phyloP scores from a whole-genome alignment of 2,797 vertebrate species.

The Champsocephalus gunnari region DNA sequence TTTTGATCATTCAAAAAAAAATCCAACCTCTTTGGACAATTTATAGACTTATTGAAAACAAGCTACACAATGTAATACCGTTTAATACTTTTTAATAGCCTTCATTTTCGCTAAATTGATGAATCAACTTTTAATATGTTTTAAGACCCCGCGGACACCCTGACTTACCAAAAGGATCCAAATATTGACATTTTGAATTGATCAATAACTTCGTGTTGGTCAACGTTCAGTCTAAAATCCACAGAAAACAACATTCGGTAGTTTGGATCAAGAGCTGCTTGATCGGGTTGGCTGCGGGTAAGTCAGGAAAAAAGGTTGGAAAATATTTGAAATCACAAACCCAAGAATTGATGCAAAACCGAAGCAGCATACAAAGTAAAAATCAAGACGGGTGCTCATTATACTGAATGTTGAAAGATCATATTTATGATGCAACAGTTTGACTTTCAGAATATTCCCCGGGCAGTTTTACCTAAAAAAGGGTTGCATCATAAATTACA shows the following conservation, averaged over 20 bases:
- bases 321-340: too few relatives aligned
- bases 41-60: too few relatives aligned
- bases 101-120: too few relatives aligned
- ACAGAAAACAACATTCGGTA: not conserved
- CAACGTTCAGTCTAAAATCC: not conserved
- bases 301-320: not conserved
- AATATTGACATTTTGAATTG: not conserved
- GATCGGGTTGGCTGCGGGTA: not conserved
- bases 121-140: too few relatives aligned
- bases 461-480: not conserved
- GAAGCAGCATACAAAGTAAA: conserved; percentile 5
- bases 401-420: not conserved
- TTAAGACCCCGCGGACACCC: too few relatives aligned
- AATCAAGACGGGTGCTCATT: not conserved
- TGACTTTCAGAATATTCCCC: not conserved
- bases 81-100: too few relatives aligned
- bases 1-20: too few relatives aligned
- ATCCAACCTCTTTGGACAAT: too few relatives aligned
- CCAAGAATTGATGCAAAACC: not conserved
- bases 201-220: not conserved
- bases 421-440: conserved; percentile 12
- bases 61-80: too few relatives aligned
- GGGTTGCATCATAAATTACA: conserved; percentile 1
- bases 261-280: too few relatives aligned
- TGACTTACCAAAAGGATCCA: not conserved